These are phyloP conservation scores for Calameuta pallipes DNA, from an alignment of 2,888 invertebrate species.

Conservation along the genomic window DNA sequence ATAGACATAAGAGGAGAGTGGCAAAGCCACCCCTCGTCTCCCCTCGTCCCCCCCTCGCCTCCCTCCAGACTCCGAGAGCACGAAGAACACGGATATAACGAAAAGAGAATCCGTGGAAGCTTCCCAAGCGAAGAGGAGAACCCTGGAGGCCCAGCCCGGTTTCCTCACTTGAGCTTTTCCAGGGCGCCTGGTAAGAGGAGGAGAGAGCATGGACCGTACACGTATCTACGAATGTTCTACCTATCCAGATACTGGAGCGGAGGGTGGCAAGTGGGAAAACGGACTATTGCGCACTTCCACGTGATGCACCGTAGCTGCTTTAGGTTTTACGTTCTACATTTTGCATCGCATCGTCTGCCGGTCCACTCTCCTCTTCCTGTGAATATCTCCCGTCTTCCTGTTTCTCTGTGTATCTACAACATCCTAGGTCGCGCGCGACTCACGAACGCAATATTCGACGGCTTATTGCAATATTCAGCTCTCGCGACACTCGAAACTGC, in stretches of 20 bases:
- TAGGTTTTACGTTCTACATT: background rate
- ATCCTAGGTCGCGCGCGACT: background rate
- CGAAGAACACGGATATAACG: no score
- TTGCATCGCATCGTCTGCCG: no score
- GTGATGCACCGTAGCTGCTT: slow-evolving; percentile 1
- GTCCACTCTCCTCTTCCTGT: no score
- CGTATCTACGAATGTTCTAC: background rate
- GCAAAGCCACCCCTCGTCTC: background rate
- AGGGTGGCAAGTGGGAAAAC: background rate
- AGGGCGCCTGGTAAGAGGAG: no score
- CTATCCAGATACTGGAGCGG: background rate
- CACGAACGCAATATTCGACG: slow-evolving; percentile 40
- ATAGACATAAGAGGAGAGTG: background rate
- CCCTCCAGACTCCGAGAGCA: background rate
- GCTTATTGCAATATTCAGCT: slow-evolving; percentile 41
- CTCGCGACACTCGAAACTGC: no score
- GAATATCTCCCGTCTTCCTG: background rate
- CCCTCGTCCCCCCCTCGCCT: background rate
- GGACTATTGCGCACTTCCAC: slow-evolving; percentile 5
- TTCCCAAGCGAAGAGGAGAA: no score
- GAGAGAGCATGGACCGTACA: no score
- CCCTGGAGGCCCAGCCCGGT: no score
- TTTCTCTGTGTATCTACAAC: background rate
- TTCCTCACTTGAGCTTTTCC: no score
- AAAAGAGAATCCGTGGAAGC: no score